phyloP scores from a whole-genome alignment of 2,797 vertebrate genomes.

The Ceryle rudis region DNA sequence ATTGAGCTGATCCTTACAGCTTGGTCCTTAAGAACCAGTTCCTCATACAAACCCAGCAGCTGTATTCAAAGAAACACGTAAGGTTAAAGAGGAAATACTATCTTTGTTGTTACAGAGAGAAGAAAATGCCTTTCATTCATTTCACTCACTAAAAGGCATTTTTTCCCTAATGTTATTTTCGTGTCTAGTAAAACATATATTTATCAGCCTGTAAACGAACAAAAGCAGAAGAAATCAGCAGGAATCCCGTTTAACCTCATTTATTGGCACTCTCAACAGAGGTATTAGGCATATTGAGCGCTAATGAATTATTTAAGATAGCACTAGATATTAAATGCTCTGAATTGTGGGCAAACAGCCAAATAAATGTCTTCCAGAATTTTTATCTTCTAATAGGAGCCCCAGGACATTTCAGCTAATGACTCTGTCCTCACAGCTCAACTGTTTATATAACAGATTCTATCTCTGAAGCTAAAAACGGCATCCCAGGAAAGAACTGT shows the following conservation, averaged over 20 bases:
- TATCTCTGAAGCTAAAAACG: neutral
- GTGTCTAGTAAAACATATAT: conserved; percentile 44
- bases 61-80: neutral
- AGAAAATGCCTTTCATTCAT: conserved; percentile 8
- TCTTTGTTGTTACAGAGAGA: neutral
- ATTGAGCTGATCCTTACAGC: neutral
- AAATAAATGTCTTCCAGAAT: conserved; percentile 1
- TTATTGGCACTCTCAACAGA: conserved; percentile 20
- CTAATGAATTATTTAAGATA: conserved; percentile 69
- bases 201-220: conserved; percentile 56
- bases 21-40: neutral
- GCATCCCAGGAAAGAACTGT: neutral
- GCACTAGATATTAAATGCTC: conserved; percentile 47
- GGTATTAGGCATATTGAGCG: conserved; percentile 5
- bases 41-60: neutral
- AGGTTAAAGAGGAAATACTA: neutral
- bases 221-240: conserved; percentile 37
- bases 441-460: neutral
- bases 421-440: neutral
- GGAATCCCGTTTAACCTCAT: conserved; percentile 62
- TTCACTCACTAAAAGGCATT: conserved; percentile 11
- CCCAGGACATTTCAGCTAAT: neutral
- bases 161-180: neutral
- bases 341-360: conserved; percentile 37
- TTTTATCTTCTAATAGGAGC: neutral